These are phyloP conservation scores for Ectemnius cavifrons DNA, from an alignment of 2,888 invertebrate genomes.

Conservation along the genomic window DNA sequence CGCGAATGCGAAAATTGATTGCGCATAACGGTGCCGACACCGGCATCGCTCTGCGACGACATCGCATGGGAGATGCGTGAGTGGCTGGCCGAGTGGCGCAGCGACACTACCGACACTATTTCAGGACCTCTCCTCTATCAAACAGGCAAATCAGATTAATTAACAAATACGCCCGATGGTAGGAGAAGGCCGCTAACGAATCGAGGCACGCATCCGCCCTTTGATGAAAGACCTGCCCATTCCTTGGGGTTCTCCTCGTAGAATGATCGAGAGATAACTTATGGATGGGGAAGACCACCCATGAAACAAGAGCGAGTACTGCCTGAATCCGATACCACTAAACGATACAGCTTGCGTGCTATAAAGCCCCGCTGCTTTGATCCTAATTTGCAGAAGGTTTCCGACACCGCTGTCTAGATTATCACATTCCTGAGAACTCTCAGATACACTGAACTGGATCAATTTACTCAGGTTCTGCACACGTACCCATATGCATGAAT, in stretches of 20 bases:
- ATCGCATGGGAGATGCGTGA: conserved; percentile 40
- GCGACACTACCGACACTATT: conserved; percentile 34
- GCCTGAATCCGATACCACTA: conserved; percentile 50
- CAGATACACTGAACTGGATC: neutral
- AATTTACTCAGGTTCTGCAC: conserved; percentile 1
- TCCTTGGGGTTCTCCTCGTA: conserved; percentile 47
- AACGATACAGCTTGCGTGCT: conserved; percentile 42
- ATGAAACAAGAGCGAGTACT: conserved; percentile 28
- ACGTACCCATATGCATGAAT: too few relatives aligned
- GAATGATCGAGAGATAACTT: conserved; percentile 36
- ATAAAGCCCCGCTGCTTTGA: conserved; percentile 52
- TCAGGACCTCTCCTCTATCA: conserved; percentile 37
- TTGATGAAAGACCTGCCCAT: conserved; percentile 57
- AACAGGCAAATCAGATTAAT: conserved; percentile 61
- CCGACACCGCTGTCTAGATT: conserved; percentile 48
- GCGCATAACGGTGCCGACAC: conserved; percentile 21
- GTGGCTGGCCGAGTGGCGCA: conserved; percentile 43
- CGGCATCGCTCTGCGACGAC: conserved; percentile 28
- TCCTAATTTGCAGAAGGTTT: conserved; percentile 50
- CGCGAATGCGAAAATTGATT: conserved; percentile 45
- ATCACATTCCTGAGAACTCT: conserved; percentile 42
- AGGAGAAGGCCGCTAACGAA: conserved; percentile 43
- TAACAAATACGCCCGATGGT: conserved; percentile 35
- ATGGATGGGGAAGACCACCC: conserved; percentile 35
- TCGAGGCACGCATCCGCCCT: conserved; percentile 54